phyloP scores from a whole-genome alignment of 2,888 invertebrate genomes.

The Drosophila sordidapex region DNA sequence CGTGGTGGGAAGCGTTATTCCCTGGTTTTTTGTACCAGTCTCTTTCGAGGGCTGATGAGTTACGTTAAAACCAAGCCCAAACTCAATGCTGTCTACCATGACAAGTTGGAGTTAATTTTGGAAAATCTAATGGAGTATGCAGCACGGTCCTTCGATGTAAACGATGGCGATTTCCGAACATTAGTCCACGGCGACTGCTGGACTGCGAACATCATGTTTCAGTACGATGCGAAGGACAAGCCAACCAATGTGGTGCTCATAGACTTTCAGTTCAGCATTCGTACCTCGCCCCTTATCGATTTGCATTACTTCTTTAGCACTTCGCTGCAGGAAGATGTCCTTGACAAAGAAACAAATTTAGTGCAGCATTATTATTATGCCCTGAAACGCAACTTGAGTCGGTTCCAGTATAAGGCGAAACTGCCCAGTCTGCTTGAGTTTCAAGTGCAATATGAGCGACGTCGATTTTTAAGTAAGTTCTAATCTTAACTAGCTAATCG shows the following conservation, averaged over 20 bases:
- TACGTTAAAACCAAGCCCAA: conserved; percentile 50
- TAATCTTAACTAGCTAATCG: rapidly evolving
- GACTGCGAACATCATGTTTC: conserved; percentile 79
- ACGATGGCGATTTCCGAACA: conserved; percentile 59
- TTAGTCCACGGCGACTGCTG: conserved; percentile 81
- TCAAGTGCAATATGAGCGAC: conserved; percentile 54
- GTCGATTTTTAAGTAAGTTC: conserved; percentile 52
- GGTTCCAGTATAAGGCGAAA: conserved; percentile 36
- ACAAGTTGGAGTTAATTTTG: conserved; percentile 58
- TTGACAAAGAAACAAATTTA: conserved; percentile 64
- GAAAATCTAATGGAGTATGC: conserved; percentile 73
- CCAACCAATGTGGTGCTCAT: conserved; percentile 68
- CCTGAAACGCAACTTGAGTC: conserved; percentile 46
- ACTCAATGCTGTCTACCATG: conserved; percentile 52
- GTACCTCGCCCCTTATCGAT: conserved; percentile 72
- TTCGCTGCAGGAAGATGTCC: conserved; percentile 67
- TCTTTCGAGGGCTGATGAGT: conserved; percentile 60
- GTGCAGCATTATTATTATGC: conserved; percentile 74
- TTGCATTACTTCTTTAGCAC: conserved; percentile 80
- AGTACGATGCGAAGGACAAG: conserved; percentile 50
- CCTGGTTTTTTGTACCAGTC: conserved; percentile 45
- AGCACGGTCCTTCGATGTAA: conserved; percentile 56
- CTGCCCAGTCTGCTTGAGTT: conserved; percentile 69
- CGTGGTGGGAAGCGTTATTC: conserved; percentile 49
- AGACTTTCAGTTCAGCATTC: conserved; percentile 78